Percentiles rank a stretch among this genome's conserved stretches.
These are phyloP conservation scores for Pempheris klunzingeri DNA, from an alignment of 2,797 vertebrate genomes.

Conservation along the genomic window DNA sequence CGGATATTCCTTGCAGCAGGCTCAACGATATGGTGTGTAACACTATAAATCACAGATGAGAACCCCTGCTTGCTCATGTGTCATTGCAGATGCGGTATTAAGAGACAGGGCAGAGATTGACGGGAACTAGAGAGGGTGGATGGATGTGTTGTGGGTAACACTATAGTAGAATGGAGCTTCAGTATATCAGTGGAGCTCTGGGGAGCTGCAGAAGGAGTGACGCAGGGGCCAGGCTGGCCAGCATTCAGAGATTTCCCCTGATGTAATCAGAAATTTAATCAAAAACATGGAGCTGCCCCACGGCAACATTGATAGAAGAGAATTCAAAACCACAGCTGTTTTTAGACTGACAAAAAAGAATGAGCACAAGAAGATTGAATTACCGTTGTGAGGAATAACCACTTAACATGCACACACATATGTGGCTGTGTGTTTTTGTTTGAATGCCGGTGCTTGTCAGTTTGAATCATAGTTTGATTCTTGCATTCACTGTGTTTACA, in stretches of 20 bases:
- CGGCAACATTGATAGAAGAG: conserved; percentile 27
- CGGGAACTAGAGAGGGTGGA: not conserved
- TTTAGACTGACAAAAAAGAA: conserved; percentile 13
- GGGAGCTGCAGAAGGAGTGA: conserved; percentile 25
- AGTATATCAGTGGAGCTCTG: conserved; percentile 14
- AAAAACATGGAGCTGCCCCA: conserved; percentile 21
- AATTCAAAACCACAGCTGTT: conserved; percentile 22
- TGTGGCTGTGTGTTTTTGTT: not conserved
- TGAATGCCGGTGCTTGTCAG: not conserved
- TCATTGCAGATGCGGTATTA: conserved; percentile 30
- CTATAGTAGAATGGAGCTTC: conserved; percentile 1
- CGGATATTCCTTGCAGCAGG: conserved; percentile 33
- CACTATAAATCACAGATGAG: conserved; percentile 41
- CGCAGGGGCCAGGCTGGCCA: conserved; percentile 16
- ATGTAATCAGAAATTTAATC: conserved; percentile 63
- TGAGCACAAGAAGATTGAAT: conserved; percentile 1
- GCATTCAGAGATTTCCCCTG: conserved; percentile 42
- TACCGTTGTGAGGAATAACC: conserved; percentile 2
- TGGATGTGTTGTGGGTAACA: conserved; percentile 4
- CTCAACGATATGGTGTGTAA: conserved; percentile 21
- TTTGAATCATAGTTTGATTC: not conserved
- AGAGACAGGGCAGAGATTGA: conserved; percentile 19
- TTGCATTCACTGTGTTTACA: not conserved
- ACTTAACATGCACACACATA: conserved; percentile 4
- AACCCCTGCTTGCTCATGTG: conserved; percentile 9